phyloP scores from a whole-genome alignment of 2,888 invertebrate genomes.

The Netelia melanura region DNA sequence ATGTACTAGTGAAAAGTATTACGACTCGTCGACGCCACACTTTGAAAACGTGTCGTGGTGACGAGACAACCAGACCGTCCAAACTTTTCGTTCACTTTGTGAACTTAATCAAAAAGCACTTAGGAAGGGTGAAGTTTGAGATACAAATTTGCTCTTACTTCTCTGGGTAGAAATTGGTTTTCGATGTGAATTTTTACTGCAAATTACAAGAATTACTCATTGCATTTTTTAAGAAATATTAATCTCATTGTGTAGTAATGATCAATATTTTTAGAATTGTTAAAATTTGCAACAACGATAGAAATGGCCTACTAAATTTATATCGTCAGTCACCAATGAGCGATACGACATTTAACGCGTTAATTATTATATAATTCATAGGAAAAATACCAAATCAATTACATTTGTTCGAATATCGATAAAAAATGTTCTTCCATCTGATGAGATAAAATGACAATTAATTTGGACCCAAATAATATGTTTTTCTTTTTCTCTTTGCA shows the following conservation, averaged over 20 bases:
- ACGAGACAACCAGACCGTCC: not conserved
- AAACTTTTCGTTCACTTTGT: not conserved
- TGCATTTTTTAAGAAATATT: no score
- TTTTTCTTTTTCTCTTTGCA: slow-evolving; percentile 21
- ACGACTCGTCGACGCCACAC: not conserved
- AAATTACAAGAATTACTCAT: no score
- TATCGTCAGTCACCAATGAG: no score
- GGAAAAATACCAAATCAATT: not conserved
- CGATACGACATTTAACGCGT: not conserved
- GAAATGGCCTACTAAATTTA: no score
- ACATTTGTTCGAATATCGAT: not conserved
- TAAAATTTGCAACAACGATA: no score
- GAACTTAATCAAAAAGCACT: not conserved
- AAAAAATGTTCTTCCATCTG: not conserved
- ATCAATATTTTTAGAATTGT: no score
- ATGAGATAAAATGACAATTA: not conserved
- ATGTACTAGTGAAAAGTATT: slow-evolving; percentile 41
- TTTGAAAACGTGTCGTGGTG: not conserved
- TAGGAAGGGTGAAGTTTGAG: not conserved
- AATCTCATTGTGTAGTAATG: no score
- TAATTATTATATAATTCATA: not conserved
- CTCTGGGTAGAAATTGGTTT: no score
- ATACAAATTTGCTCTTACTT: not conserved
- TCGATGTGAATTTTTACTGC: no score
- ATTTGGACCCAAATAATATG: not conserved